Base-by-base conservation (phyloP, 2,113 vertebrate genomes). In the Camelus bactrianus region DNA sequence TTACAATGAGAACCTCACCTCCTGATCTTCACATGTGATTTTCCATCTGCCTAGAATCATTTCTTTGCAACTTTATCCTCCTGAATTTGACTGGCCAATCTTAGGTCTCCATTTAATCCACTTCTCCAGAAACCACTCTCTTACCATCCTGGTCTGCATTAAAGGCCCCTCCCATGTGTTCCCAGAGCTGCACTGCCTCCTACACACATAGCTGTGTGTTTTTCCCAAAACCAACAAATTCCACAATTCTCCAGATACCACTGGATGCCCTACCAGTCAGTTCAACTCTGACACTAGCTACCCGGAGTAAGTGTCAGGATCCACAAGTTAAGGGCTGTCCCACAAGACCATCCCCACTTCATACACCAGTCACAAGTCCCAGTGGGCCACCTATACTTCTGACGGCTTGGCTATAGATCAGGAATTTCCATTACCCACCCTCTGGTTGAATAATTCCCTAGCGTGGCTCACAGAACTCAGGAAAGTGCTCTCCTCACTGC, bases 381-480 rank as follows among this genome's bases (percentile, higher is more conserved):
- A 15, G 22, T 38, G 35, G 26, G 22, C 38, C 42, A 13, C 20
- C 20, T 32, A 2, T 46, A 46, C 35, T 56, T 56, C 48, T 20
- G 0, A 56, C 10, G 9, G 8, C 14, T 38, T 10, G 58, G 46
- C 69, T n/a, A 0, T 17, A 14, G 19, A 26, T 19, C 26, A 8
- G 20, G n/a, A 13, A 2, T 32, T 38, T 72, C 56, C 72, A 15
- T 16, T n/a, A 10, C 13, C n/a, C 26, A 15, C 26, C 24, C 81
- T 20, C 20, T 11, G 48, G 26, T 22, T 42, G 20, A n/a, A 0
- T 42, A n/a, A 32, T 30, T 20, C 20, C 0, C 70, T 13, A 50
- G 70, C 65, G 35, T 20, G 38, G 42, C 77, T 72, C 89, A 70
- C 3, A 54, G 56, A 84, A 42, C n/a, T 42, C 8, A 9, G 35